These are phyloP conservation scores for Nyctereutes procyonoides DNA, from an alignment of 2,113 vertebrate species.

Conservation along the genomic window DNA sequence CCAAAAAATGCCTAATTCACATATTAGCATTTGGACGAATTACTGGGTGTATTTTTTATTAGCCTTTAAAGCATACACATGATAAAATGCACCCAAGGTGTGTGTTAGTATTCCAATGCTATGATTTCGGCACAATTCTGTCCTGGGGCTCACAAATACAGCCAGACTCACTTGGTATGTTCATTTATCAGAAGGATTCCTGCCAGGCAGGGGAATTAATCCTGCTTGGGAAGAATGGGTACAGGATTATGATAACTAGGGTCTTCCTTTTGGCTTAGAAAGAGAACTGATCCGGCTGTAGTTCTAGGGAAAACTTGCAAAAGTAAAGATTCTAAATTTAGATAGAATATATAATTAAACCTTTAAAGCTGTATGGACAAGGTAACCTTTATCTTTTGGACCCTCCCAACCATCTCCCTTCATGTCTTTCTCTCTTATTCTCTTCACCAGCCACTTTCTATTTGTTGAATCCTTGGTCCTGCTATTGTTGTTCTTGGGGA, in stretches of 20 bases:
- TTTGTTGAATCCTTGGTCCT: neutral
- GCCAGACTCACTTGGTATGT: neutral
- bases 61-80: neutral
- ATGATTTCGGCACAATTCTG: neutral
- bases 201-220: neutral
- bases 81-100: neutral
- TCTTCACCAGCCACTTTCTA: constrained; percentile 24
- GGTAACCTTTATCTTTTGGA: constrained; percentile 39
- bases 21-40: neutral
- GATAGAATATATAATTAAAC: neutral
- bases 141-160: neutral
- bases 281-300: neutral
- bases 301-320: neutral
- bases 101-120: neutral
- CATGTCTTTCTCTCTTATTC: neutral
- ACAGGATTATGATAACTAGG: neutral
- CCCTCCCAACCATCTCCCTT: neutral
- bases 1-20: neutral
- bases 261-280: neutral
- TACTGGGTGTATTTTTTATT: neutral
- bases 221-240: neutral
- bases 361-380: neutral
- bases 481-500: constrained; percentile 56
- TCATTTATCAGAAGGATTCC: neutral
- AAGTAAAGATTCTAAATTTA: neutral